Evolutionary conservation across 2,113 vertebrate species (phyloP).

Genomic region (Pituophis catenifer): DNA sequence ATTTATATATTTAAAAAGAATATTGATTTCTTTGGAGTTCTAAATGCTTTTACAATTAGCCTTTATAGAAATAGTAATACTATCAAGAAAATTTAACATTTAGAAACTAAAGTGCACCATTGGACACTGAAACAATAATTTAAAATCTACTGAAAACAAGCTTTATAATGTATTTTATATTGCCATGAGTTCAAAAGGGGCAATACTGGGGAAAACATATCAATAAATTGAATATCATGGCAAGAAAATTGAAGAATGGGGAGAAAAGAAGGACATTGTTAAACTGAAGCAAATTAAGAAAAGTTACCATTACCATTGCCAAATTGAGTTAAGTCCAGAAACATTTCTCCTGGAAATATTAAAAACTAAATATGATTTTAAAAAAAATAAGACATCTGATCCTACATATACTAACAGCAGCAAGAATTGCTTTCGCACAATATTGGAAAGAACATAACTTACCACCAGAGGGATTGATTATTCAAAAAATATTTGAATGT

Average conservation of each 20-base stretch:
- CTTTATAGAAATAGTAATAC: not conserved
- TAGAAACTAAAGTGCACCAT: not conserved
- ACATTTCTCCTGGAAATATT: no score
- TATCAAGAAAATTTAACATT: not conserved
- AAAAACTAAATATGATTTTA: no score
- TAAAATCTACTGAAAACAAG: slow-evolving; percentile 31
- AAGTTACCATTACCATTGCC: no score
- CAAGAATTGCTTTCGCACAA: no score
- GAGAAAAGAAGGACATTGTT: not conserved
- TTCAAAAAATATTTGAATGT: no score
- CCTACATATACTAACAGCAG: no score
- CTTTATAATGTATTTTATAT: slow-evolving; percentile 14
- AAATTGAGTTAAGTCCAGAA: no score
- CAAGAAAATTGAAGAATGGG: not conserved
- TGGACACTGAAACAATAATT: slow-evolving; percentile 21
- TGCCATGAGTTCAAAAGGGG: not conserved
- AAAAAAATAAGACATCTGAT: no score
- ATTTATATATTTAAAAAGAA: not conserved
- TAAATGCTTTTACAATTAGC: not conserved
- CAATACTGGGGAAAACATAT: not conserved
- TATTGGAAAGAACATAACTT: no score
- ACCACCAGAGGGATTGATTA: no score
- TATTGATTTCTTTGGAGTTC: not conserved
- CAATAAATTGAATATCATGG: not conserved
- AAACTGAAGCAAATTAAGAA: no score